phyloP scores from a whole-genome alignment of 2,113 vertebrate genomes.

The Rousettus leschenaultii region DNA sequence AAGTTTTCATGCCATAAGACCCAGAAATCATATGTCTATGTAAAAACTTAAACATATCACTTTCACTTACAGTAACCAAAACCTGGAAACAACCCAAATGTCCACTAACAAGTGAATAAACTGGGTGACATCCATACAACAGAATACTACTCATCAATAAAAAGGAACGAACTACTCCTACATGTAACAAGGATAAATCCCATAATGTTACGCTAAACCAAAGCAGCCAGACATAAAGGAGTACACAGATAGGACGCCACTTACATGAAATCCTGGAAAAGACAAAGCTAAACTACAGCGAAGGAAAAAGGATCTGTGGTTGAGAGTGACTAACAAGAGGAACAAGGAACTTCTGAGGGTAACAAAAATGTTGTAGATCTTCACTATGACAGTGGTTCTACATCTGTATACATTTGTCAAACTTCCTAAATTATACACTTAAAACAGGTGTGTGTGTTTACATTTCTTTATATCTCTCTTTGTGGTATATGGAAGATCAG shows the following conservation, averaged over 20 bases:
- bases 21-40: neutral
- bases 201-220: neutral
- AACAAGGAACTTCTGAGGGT: neutral
- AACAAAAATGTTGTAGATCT: neutral
- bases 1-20: neutral
- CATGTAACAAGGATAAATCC: neutral
- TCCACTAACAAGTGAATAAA: neutral
- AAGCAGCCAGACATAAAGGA: neutral
- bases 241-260: neutral
- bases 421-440: neutral
- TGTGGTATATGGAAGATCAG: neutral
- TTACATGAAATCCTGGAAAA: neutral
- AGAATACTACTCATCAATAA: neutral
- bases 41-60: neutral
- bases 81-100: neutral
- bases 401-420: neutral
- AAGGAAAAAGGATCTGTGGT: neutral
- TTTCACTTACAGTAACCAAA: constrained; percentile 8
- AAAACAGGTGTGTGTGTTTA: neutral
- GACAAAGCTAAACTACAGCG: neutral
- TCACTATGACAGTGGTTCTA: neutral
- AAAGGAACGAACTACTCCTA: neutral
- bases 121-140: neutral
- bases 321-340: neutral
- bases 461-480: neutral